Evolutionary conservation across 2,113 vertebrate species (phyloP).

Genomic region (Salminus brasiliensis): DNA sequence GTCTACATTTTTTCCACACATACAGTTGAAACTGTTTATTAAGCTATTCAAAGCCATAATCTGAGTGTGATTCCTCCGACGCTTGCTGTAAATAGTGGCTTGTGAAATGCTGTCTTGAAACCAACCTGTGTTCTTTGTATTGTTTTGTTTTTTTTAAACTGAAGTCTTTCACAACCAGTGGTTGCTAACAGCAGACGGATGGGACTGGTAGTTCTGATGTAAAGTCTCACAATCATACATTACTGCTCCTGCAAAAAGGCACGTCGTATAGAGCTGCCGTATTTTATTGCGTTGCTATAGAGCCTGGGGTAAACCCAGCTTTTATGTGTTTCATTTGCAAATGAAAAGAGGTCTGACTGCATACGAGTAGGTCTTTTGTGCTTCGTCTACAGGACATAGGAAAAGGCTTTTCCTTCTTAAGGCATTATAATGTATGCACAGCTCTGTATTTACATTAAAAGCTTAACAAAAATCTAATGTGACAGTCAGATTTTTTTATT

Average conservation of each 20-base stretch:
- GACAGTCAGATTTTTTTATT: too few species aligned
- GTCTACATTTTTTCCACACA: neutral
- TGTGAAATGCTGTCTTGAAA: neutral
- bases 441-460: neutral
- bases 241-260: conserved; percentile 20
- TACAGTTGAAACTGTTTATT: neutral
- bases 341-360: conserved; percentile 19
- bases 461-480: neutral
- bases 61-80: neutral
- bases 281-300: conserved; percentile 5
- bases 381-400: neutral
- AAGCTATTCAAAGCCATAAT: neutral
- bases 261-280: neutral
- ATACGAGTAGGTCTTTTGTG: neutral
- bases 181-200: conserved; percentile 2
- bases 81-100: neutral
- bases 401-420: conserved; percentile 6
- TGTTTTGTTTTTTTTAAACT: neutral
- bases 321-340: conserved; percentile 30
- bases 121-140: neutral
- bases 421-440: neutral
- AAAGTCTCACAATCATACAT: neutral
- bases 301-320: neutral
- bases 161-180: conserved; percentile 5
- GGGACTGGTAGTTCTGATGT: conserved; percentile 8